Evolutionary conservation across 2,888 invertebrate genomes (phyloP).

Genomic region (Cryptocephalus moraei): DNA sequence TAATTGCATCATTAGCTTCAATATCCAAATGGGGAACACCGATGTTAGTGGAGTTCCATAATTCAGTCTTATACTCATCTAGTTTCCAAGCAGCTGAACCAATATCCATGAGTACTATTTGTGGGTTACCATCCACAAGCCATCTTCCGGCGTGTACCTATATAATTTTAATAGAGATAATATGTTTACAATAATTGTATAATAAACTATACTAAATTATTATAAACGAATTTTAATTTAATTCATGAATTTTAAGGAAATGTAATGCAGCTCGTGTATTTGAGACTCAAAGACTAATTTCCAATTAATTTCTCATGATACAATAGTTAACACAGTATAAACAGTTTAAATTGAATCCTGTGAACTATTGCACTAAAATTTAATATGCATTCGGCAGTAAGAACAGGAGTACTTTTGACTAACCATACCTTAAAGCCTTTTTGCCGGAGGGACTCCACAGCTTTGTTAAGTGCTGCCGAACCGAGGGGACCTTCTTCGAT

Average conservation of each 20-base stretch:
- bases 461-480: slow-evolving; percentile 60
- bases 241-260: neutral
- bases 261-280: neutral
- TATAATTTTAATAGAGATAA: neutral
- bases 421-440: slow-evolving; percentile 38
- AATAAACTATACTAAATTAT: too few relatives aligned
- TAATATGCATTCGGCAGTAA: too few relatives aligned
- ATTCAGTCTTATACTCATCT: slow-evolving; percentile 87
- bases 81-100: slow-evolving; percentile 93
- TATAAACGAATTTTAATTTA: too few relatives aligned
- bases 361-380: too few relatives aligned
- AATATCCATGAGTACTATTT: slow-evolving; percentile 94
- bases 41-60: slow-evolving; percentile 81
- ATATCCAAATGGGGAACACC: slow-evolving; percentile 92
- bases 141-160: slow-evolving; percentile 80
- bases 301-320: too few relatives aligned
- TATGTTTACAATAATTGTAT: too few relatives aligned
- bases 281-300: too few relatives aligned
- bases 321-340: too few relatives aligned
- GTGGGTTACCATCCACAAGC: slow-evolving; percentile 99
- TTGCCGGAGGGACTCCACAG: slow-evolving; percentile 68
- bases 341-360: too few relatives aligned
- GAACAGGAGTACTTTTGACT: too few relatives aligned
- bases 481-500: slow-evolving; percentile 86
- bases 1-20: slow-evolving; percentile 94